These are phyloP conservation scores for Hemichromis elongatus DNA, from an alignment of 2,113 vertebrate species.

Conservation along the genomic window DNA sequence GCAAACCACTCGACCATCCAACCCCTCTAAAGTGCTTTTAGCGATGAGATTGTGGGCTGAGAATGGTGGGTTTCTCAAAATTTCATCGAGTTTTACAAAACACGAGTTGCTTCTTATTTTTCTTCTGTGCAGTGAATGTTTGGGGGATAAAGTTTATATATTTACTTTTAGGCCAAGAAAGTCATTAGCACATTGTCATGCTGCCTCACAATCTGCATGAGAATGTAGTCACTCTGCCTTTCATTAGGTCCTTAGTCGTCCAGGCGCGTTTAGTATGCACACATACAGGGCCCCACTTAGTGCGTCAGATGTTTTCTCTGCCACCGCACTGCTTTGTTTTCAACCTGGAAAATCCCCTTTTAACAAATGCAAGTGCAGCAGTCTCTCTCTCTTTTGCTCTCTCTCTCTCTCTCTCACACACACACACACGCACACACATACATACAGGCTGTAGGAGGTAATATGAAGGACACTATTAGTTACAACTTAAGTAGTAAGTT, in stretches of 20 bases:
- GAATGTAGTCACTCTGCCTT: slow-evolving; percentile 43
- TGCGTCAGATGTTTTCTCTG: slow-evolving; percentile 28
- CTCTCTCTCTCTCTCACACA: no score
- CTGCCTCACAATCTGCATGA: slow-evolving; percentile 16
- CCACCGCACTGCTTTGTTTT: slow-evolving; percentile 48
- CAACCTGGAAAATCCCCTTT: slow-evolving; percentile 39
- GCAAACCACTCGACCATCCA: slow-evolving; percentile 48
- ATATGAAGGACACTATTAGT: not conserved
- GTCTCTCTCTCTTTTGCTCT: not conserved
- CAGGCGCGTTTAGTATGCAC: slow-evolving; percentile 13
- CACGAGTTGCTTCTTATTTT: slow-evolving; percentile 2
- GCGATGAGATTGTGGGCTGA: slow-evolving; percentile 32
- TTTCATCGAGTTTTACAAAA: not conserved
- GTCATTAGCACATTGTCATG: slow-evolving; percentile 46
- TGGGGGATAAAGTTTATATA: not conserved
- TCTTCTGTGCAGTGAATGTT: not conserved
- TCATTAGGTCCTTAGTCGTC: slow-evolving; percentile 43
- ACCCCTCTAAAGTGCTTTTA: slow-evolving; percentile 39
- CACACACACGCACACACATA: no score
- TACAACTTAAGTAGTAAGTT: not conserved
- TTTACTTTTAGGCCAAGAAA: not conserved
- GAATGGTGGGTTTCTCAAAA: slow-evolving; percentile 9
- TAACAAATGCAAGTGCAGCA: slow-evolving; percentile 9
- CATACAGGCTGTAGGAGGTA: not conserved
- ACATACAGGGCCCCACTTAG: slow-evolving; percentile 3